Conservation (phyloP, 2,888 invertebrate genomes). For the Mythimna ferrago region DNA sequence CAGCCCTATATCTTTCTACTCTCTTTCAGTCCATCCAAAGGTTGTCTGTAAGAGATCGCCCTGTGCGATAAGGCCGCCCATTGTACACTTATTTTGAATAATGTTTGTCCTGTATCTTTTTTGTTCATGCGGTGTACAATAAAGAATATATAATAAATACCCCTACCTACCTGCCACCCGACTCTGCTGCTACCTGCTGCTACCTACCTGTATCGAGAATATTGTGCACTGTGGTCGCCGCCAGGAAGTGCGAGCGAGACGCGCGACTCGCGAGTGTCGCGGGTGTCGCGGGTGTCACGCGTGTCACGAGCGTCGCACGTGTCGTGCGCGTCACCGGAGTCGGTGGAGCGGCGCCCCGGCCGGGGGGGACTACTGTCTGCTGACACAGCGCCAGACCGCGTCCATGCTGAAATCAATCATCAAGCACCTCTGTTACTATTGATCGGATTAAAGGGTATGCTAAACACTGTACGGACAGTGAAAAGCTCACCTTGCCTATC, state of each 20-base stretch:
- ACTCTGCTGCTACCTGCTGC: too few relatives aligned
- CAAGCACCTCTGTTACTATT: slow-evolving; percentile 7
- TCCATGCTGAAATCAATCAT: slow-evolving; percentile 66
- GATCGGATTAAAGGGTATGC: background rate
- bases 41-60: too few relatives aligned
- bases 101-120: too few relatives aligned
- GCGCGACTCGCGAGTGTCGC: slow-evolving; percentile 71
- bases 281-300: slow-evolving; percentile 45
- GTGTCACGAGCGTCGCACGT: slow-evolving; percentile 80
- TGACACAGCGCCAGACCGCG: slow-evolving; percentile 78
- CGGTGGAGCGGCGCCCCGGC: slow-evolving; percentile 66
- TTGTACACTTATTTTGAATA: too few relatives aligned
- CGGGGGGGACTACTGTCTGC: slow-evolving; percentile 81
- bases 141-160: too few relatives aligned
- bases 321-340: slow-evolving; percentile 57
- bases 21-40: too few relatives aligned
- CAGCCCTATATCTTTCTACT: too few relatives aligned
- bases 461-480: background rate
- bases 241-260: slow-evolving; percentile 79
- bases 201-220: slow-evolving; percentile 92
- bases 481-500: slow-evolving; percentile 37
- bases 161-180: too few relatives aligned
- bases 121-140: too few relatives aligned
- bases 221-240: slow-evolving; percentile 93
- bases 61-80: too few relatives aligned